Percentiles rank a stretch among this genome's conserved stretches.
phyloP scores from a whole-genome alignment of 2,888 invertebrate species.

The Spisula subtruncata region DNA sequence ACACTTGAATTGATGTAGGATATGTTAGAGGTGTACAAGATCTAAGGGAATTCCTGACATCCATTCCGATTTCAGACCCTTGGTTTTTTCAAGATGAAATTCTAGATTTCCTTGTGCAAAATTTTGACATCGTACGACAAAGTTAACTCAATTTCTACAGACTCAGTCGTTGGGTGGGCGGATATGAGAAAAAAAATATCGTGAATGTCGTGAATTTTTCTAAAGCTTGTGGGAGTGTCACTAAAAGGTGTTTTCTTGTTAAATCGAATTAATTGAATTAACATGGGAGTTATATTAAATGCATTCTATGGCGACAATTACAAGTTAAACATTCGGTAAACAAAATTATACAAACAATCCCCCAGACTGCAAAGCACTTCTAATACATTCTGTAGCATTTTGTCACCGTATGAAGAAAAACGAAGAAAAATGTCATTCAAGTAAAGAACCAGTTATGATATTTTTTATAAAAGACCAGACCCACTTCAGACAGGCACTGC shows the following conservation, averaged over 20 bases:
- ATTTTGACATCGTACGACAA: background rate
- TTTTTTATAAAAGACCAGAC: background rate
- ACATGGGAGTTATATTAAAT: background rate
- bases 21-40: background rate
- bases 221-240: conserved; percentile 25
- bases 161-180: background rate
- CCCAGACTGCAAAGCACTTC: conserved; percentile 15
- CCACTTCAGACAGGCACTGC: conserved; percentile 39
- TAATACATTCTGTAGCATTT: conserved; percentile 30
- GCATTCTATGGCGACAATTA: conserved; percentile 37
- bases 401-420: conserved; percentile 6
- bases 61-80: background rate
- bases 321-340: conserved; percentile 46
- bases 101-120: conserved; percentile 22
- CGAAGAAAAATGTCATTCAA: conserved; percentile 20
- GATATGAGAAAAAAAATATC: background rate
- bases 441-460: conserved; percentile 11
- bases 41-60: conserved; percentile 1
- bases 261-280: conserved; percentile 45
- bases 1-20: background rate
- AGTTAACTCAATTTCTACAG: background rate
- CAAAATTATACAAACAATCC: conserved; percentile 41
- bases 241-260: conserved; percentile 6
- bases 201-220: conserved; percentile 13
- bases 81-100: conserved; percentile 15